Evolutionary conservation across 2,113 vertebrate genomes (phyloP).

Genomic region (Poeciliopsis turrubarensis): DNA sequence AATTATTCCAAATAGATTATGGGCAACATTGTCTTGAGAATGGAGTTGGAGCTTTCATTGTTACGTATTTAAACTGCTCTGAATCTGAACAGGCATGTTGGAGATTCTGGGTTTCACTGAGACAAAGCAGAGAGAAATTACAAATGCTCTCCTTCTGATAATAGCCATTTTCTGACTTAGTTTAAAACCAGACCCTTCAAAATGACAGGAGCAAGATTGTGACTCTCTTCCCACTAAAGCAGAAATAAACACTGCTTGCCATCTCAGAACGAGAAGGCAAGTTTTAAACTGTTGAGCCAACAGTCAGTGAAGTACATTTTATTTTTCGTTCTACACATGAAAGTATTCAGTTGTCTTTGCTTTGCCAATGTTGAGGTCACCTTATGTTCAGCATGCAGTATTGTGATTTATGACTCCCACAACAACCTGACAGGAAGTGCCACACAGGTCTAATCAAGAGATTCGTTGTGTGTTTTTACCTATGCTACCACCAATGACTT

Average conservation of each 20-base stretch:
- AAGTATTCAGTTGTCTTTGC: background rate
- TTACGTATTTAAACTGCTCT: conserved; percentile 30
- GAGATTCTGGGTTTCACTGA: conserved; percentile 6
- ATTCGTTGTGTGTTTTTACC: conserved; percentile 1
- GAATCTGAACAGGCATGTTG: conserved; percentile 13
- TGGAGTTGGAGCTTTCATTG: conserved; percentile 40
- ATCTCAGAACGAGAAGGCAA: background rate
- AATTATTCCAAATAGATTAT: conserved; percentile 54
- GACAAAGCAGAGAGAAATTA: background rate
- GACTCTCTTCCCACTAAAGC: background rate
- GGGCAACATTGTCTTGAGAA: conserved; percentile 36
- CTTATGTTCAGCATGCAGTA: conserved; percentile 33
- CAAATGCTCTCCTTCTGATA: conserved; percentile 2
- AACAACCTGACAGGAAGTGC: conserved; percentile 26
- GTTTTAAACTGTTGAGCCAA: background rate
- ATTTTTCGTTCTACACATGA: conserved; percentile 9
- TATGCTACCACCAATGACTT: too few relatives aligned
- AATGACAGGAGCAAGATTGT: background rate
- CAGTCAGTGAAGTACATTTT: conserved; percentile 8
- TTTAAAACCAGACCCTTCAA: background rate
- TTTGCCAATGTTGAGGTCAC: conserved; percentile 29
- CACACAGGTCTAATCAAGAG: conserved; percentile 33
- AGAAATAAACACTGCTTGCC: background rate
- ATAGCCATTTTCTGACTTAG: background rate
- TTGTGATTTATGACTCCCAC: conserved; percentile 45